Evolutionary conservation across 2,113 vertebrate species (phyloP).

Genomic region (Galeopterus variegatus): DNA sequence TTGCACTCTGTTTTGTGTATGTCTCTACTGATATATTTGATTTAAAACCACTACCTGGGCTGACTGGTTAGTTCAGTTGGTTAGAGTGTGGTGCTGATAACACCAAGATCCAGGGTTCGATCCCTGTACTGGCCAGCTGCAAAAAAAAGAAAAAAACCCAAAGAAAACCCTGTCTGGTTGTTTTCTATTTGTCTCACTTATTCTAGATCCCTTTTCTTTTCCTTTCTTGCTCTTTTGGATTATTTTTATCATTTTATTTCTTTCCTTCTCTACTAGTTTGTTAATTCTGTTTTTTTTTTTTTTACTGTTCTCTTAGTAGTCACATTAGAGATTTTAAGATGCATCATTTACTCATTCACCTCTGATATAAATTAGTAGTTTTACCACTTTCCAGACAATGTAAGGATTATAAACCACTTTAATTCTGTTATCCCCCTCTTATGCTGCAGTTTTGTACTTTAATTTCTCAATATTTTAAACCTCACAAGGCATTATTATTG

Average conservation of each 20-base stretch:
- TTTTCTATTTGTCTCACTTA: slow-evolving; percentile 2
- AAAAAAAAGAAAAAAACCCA: too few relatives aligned
- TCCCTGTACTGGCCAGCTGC: too few relatives aligned
- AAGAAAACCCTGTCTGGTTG: neutral
- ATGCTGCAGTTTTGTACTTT: neutral
- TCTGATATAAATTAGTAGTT: neutral
- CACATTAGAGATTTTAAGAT: slow-evolving; percentile 34
- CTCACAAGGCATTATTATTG: neutral
- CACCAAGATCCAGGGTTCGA: too few relatives aligned
- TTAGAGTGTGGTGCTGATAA: too few relatives aligned
- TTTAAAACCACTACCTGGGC: slow-evolving; percentile 11
- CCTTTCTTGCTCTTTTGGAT: neutral
- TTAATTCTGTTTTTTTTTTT: neutral
- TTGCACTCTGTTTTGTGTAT: neutral
- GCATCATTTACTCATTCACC: neutral
- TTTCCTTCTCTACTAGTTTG: neutral
- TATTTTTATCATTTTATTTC: slow-evolving; percentile 43
- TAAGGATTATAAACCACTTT: neutral
- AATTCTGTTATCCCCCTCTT: neutral
- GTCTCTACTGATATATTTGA: neutral
- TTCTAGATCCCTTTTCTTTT: neutral
- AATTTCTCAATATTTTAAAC: neutral
- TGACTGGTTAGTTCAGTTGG: too few relatives aligned
- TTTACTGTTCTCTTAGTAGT: neutral
- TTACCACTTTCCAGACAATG: neutral